A percentile compares a stretch with the other conserved stretches of the same genome.
phyloP scores from a whole-genome alignment of 2,113 vertebrate species.

The Corynorhinus townsendii region DNA sequence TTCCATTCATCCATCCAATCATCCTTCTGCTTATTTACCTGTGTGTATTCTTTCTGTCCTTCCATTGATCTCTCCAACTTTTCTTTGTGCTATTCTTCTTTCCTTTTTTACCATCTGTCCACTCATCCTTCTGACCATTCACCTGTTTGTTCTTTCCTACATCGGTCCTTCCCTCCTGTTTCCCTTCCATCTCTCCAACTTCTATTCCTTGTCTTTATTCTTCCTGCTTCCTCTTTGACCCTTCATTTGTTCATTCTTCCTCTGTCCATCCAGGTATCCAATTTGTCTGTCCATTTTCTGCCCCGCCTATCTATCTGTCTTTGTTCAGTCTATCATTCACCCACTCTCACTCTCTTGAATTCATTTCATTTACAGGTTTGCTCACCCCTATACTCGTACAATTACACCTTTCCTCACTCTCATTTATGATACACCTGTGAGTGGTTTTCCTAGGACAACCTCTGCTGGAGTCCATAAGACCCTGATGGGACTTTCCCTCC shows the following conservation, averaged over 20 bases:
- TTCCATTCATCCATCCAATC: not conserved
- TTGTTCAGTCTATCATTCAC: not conserved
- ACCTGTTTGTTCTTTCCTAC: not conserved
- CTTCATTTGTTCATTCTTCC: not conserved
- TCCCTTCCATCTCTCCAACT: not conserved
- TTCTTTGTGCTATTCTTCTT: not conserved
- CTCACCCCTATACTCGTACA: not conserved
- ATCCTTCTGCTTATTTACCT: not conserved
- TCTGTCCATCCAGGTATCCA: not conserved
- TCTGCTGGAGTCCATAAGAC: not conserved
- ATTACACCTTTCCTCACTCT: not conserved
- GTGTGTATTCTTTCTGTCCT: not conserved
- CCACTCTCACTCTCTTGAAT: not conserved
- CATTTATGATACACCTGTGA: not conserved
- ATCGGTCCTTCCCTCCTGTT: not conserved
- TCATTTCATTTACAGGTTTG: not conserved
- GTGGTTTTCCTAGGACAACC: not conserved
- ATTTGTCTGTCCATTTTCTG: not conserved
- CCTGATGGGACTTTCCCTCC: not conserved
- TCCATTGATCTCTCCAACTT: not conserved
- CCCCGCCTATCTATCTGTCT: not conserved
- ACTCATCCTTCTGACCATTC: not conserved
- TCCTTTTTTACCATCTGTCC: not conserved
- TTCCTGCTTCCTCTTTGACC: not conserved
- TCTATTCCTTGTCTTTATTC: not conserved